Evolutionary conservation across 2,888 invertebrate genomes (phyloP), one percentile per base, ranked within the genome.

Genomic region (Stictocephala bisonia): DNA sequence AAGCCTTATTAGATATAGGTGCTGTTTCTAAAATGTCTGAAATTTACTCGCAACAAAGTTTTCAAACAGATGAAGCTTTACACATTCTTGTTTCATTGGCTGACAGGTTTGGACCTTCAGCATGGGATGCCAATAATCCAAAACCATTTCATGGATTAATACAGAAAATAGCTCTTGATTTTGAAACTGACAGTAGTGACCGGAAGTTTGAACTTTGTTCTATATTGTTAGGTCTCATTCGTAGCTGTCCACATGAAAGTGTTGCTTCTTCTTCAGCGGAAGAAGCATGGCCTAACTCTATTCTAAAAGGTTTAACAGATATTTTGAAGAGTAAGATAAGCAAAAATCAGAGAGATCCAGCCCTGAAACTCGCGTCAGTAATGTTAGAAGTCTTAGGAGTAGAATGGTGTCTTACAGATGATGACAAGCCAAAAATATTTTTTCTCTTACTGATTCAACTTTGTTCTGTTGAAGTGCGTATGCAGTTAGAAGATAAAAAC

Each of bases 381-480:
- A 90, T 93, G 81, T 86, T 96, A 74, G 93, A 95, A 79, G 85
- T 93, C 0, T 86, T 95, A 22, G 95, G 96, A 20, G 89, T 94
- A 26, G 93, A 94, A 77, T 96, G 95, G 95, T 88, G 92, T 71
- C 86, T 95, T 77, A 88, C 88, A 80, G 93, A 93, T 83, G 92
- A 92, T 78, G 91, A 92, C 75, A 88, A 89, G 78, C 93, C 94
- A 72, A 88, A 88, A 73, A 93, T 93, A 84, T 91, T 94, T 81
- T 92, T 95, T 81, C 90, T 96, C 80, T 85, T 96, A 20, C 85
- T 96, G 11, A 89, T 96, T 72, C 96, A 97, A 83, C 85, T 97
- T 72, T 91, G 93, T 79, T 94, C 95, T 64, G 94, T 97, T 82
- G 97, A 97, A 87, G 92, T 97, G 0, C 89, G 96, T 81, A 96